These are phyloP conservation scores for Heliconius cydno DNA, from an alignment of 2,888 invertebrate species.

Conservation along the genomic window DNA sequence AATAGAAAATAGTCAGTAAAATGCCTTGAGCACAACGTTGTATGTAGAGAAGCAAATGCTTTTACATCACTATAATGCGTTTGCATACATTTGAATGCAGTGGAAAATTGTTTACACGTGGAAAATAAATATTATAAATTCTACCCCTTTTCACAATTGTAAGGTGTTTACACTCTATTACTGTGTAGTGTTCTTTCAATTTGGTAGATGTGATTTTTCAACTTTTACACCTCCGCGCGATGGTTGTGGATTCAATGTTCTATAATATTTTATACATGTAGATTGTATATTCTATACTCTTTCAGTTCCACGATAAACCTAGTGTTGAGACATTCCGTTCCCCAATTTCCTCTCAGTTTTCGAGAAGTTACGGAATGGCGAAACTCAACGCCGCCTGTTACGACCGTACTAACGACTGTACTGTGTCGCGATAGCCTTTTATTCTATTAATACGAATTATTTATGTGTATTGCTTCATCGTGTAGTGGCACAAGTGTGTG, in stretches of 20 bases:
- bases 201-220: not conserved
- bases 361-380: too few species aligned
- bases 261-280: not conserved
- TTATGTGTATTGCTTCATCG: too few species aligned
- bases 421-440: too few species aligned
- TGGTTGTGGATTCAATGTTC: not conserved
- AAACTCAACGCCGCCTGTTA: too few species aligned
- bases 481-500: too few species aligned
- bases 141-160: not conserved
- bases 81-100: constrained; percentile 21
- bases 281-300: too few species aligned
- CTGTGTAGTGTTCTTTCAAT: not conserved
- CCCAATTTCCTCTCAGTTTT: too few species aligned
- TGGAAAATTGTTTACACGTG: constrained; percentile 25
- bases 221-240: not conserved
- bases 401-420: too few species aligned
- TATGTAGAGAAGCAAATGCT: constrained; percentile 22
- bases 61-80: constrained; percentile 19
- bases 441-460: too few species aligned
- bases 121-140: not conserved
- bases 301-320: too few species aligned
- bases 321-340: too few species aligned
- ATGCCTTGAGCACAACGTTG: constrained; percentile 12
- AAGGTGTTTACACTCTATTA: not conserved
- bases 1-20: not conserved